These are phyloP conservation scores for Epinotia nisella DNA, from an alignment of 2,888 invertebrate genomes.

Conservation along the genomic window DNA sequence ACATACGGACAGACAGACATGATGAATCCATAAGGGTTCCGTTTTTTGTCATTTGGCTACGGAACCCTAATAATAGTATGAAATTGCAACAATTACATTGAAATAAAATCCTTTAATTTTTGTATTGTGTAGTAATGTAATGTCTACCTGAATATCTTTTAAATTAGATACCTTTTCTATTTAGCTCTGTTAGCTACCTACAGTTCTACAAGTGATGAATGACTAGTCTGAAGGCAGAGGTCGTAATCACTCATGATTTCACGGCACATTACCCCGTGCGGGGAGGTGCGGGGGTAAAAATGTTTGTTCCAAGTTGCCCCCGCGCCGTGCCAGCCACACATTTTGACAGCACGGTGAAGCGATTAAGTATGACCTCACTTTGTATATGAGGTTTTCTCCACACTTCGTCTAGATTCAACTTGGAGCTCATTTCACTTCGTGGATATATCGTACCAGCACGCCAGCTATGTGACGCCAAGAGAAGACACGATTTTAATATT, in stretches of 20 bases:
- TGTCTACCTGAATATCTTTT: neutral
- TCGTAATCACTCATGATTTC: conserved; percentile 66
- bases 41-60: too few relatives aligned
- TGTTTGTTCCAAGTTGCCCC: conserved; percentile 20
- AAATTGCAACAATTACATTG: too few relatives aligned
- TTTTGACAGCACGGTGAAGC: neutral
- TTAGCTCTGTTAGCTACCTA: neutral
- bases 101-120: too few relatives aligned
- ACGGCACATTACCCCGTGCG: conserved; percentile 60
- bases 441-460: too few relatives aligned
- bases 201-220: conserved; percentile 12
- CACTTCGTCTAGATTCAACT: neutral
- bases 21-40: too few relatives aligned
- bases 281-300: conserved; percentile 42
- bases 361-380: neutral
- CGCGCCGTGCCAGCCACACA: neutral
- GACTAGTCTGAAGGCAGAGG: conserved; percentile 19
- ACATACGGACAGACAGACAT: too few relatives aligned
- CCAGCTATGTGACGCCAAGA: too few relatives aligned
- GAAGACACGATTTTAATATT: too few relatives aligned
- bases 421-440: neutral
- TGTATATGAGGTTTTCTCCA: neutral
- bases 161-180: neutral
- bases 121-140: too few relatives aligned
- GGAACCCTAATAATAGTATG: too few relatives aligned